phyloP scores from a whole-genome alignment of 2,113 vertebrate species.

The Gobiocypris rarus region DNA sequence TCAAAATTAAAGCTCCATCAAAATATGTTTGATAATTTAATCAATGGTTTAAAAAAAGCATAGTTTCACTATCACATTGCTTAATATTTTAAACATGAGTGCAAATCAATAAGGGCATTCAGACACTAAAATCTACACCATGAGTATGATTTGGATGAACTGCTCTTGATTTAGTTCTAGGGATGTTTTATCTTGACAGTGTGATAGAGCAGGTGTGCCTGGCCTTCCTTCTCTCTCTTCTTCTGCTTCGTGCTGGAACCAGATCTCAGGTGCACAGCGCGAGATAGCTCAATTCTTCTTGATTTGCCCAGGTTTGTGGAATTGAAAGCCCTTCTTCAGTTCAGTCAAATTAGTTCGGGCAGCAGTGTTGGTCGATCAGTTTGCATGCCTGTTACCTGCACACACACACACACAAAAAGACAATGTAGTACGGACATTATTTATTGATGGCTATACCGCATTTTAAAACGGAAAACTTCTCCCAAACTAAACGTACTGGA shows the following conservation, averaged over 20 bases:
- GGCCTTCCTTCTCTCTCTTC: slow-evolving; percentile 73
- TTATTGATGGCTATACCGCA: not conserved
- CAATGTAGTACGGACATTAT: not conserved
- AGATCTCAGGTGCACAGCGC: slow-evolving; percentile 78
- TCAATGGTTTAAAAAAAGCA: too few species aligned
- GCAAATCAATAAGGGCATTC: not conserved
- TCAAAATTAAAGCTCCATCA: not conserved
- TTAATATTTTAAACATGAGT: too few species aligned
- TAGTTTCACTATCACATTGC: too few species aligned
- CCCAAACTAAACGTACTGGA: not conserved
- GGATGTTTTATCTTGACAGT: slow-evolving; percentile 4
- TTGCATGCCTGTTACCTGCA: slow-evolving; percentile 65
- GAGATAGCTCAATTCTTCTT: slow-evolving; percentile 74
- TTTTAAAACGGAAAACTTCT: not conserved
- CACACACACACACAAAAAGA: not conserved
- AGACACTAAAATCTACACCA: not conserved
- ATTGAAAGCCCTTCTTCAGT: slow-evolving; percentile 78
- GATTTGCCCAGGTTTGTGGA: slow-evolving; percentile 78
- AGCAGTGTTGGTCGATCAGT: slow-evolving; percentile 62
- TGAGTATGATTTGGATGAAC: not conserved
- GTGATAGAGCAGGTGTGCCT: slow-evolving; percentile 47
- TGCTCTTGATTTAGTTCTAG: not conserved
- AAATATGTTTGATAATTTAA: not conserved
- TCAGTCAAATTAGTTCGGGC: slow-evolving; percentile 80
- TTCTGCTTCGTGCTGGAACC: slow-evolving; percentile 23